Evolutionary conservation across 2,113 vertebrate genomes (phyloP), one percentile per base, ranked within the genome.

Genomic region (Micronisus gabar): DNA sequence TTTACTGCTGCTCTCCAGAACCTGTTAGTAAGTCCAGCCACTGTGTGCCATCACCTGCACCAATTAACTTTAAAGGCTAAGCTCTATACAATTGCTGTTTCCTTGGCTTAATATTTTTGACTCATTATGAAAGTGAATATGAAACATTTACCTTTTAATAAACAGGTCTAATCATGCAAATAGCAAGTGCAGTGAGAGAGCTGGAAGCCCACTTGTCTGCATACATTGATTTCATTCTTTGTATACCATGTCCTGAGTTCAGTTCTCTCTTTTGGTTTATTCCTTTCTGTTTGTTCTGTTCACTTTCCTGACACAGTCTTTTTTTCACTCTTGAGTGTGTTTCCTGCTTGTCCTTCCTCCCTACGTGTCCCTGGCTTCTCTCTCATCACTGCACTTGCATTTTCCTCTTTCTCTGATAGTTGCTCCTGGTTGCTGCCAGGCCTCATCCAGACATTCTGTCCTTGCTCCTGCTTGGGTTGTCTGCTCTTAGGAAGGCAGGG

Each of bases 331-430:
- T 21, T 11, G 5, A 71, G 32, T 1, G 0, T 67, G 11, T 59
- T 93, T 90, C 43, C 52, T 72, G 48, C 70, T 82, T 82, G 20
- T 90, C 62, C 90, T 76, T 90, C 22, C 5, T 91, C 34, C 52
- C 9, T 65, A 3, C 11, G 1, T 40, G 29, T 94, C 72, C 55
- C 72, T 96, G 88, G 50, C 68, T 75, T 61, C 41, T 78, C 48
- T 92, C 68, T 52, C 62, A 43, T 86, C 90, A 19, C 50, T 41
- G 50, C 21, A 9, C 63, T 92, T 30, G 10, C 52, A 55, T 81
- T 92, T 93, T 90, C 55, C 34, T 14, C 41, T 30, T 30, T 8
- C 63, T 52, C 59, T 19, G 23, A 6, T 68, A 32, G 59, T 70
- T 50, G 25, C 53, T 80, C 30, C 25, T 43, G 38, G 16, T n/a